phyloP scores from a whole-genome alignment of 2,797 vertebrate species.

The Hypotaenidia philippensis region DNA sequence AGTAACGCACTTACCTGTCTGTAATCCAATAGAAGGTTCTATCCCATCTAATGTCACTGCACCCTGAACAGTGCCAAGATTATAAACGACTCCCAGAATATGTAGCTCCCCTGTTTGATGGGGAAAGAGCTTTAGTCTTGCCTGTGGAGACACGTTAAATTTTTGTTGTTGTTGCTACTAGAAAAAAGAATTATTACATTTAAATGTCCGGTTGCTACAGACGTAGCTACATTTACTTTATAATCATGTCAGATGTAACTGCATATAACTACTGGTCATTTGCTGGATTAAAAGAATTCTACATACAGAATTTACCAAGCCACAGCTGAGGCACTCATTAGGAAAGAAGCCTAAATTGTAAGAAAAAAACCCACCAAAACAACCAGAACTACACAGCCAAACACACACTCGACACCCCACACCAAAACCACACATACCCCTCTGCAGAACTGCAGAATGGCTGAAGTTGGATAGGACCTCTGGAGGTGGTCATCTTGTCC shows the following conservation, averaged over 20 bases:
- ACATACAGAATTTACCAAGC: neutral
- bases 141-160: slow-evolving; percentile 87
- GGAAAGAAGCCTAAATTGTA: neutral
- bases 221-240: neutral
- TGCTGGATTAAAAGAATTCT: neutral
- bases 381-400: too few relatives aligned
- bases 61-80: slow-evolving; percentile 87
- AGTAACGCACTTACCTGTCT: slow-evolving; percentile 82
- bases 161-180: slow-evolving; percentile 80
- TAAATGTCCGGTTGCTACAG: slow-evolving; percentile 11
- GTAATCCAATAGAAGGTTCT: slow-evolving; percentile 77
- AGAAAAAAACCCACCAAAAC: neutral
- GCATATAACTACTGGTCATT: neutral
- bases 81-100: slow-evolving; percentile 93
- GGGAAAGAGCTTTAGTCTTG: slow-evolving; percentile 94
- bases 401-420: too few relatives aligned
- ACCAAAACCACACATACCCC: too few relatives aligned
- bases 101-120: slow-evolving; percentile 93
- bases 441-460: neutral
- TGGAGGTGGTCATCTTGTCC: neutral
- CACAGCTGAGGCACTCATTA: neutral
- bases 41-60: slow-evolving; percentile 81
- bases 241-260: neutral
- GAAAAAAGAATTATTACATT: slow-evolving; percentile 45
- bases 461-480: neutral